Base-by-base conservation (phyloP, 2,797 vertebrate species). In the Loris lydekkerianus region DNA sequence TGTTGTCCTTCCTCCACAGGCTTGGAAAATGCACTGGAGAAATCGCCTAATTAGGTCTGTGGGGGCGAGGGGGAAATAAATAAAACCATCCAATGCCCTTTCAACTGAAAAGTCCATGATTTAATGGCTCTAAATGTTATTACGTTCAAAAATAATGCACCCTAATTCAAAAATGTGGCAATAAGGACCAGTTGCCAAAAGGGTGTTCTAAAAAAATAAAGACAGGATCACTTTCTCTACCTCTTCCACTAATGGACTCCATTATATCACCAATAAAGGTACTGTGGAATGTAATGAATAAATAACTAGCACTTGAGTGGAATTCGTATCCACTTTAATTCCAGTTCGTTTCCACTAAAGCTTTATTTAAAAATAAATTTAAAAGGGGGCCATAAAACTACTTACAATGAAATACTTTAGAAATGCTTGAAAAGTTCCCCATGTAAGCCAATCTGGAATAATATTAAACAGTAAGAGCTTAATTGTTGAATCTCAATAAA, bases 211-310 rank as follows among this genome's bases (percentile, higher is more conserved):
- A 95, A 92, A 90, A 34, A 95, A 92, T 88, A 31, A 94, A 91
- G 65, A 10, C 63, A 89, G 49, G 82, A 82, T 76, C 60, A 86
- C 49, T 34, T 78, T 89, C 60, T 65, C 58, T 65, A 63, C 46
- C n/a, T 94, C 81, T 92, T 77, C 43, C 40, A 27, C 72, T 96
- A 97, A 97, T 88, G 86, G 89, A 82, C 75, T 97, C 94, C 78
- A 96, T 95, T 95, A 86, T 81, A 72, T 69, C 86, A 84, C 88
- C 34, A 69, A 93, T 93, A 94, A 95, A 89, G 61, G 87, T 72
- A 84, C 37, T 80, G 81, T 92, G 80, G 87, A 92, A 93, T 91
- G 88, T 96, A 89, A 97, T 96, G 91, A 97, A 97, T 94, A 97
- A 96, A 95, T 93, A 97, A 95, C 53, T 56, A 96, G 89, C 37